Conservation (phyloP, 2,888 invertebrate genomes). For the Scaeva pyrastri region DNA sequence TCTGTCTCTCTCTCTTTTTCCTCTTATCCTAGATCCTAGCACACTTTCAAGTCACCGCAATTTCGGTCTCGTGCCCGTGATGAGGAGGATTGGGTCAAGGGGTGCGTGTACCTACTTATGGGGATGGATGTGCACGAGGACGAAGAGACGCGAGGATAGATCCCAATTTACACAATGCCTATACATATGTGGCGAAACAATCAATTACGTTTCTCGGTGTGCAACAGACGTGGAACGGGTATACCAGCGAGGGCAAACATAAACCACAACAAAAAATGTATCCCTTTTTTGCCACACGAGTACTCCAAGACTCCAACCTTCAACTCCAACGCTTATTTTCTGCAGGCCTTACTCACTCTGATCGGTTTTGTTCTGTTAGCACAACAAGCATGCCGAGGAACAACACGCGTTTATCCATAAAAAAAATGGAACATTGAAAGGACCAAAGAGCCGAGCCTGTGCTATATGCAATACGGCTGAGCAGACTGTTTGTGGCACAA, state of each 20-base stretch:
- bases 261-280: constrained; percentile 5
- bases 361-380: too few species aligned
- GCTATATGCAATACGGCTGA: constrained; percentile 35
- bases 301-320: too few species aligned
- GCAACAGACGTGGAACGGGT: constrained; percentile 57
- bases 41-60: constrained; percentile 22
- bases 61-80: constrained; percentile 32
- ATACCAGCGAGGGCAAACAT: not conserved
- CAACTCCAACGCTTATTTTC: not conserved
- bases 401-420: constrained; percentile 43
- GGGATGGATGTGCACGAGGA: too few species aligned
- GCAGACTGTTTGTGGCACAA: not conserved
- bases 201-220: constrained; percentile 67
- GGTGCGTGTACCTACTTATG: too few species aligned
- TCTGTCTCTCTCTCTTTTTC: constrained; percentile 8
- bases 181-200: constrained; percentile 62
- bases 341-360: not conserved
- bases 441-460: constrained; percentile 38
- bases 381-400: too few species aligned
- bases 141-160: not conserved
- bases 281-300: constrained; percentile 1
- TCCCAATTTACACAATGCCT: constrained; percentile 59
- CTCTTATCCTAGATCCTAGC: not conserved
- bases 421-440: constrained; percentile 51
- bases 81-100: not conserved